Percentiles rank a stretch among this genome's conserved stretches.
These are phyloP conservation scores for Camponotus vicinus DNA, from an alignment of 1,140 invertebrate genomes.

Conservation along the genomic window DNA sequence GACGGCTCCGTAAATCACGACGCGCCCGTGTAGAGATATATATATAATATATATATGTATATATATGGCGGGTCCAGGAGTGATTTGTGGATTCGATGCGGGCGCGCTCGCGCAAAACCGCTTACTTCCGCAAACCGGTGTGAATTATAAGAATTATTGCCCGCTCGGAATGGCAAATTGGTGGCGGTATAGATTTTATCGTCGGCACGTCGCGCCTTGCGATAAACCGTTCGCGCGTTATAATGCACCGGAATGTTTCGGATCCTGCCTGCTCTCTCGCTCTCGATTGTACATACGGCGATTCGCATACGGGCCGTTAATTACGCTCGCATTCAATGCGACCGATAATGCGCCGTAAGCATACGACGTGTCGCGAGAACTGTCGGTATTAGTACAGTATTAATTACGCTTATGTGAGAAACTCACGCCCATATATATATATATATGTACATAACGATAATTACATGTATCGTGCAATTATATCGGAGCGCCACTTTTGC, in stretches of 20 bases:
- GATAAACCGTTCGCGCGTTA: slow-evolving; percentile 25
- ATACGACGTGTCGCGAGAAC: slow-evolving; percentile 52
- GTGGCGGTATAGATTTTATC: slow-evolving; percentile 71
- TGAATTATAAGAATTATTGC: slow-evolving; percentile 75
- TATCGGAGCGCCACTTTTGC: slow-evolving; percentile 2
- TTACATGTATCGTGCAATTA: slow-evolving; percentile 41
- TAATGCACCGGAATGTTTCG: slow-evolving; percentile 57
- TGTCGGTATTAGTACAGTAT: slow-evolving; percentile 53
- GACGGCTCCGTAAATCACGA: slow-evolving; percentile 68
- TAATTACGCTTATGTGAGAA: slow-evolving; percentile 49
- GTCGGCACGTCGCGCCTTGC: slow-evolving; percentile 54
- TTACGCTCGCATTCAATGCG: slow-evolving; percentile 67
- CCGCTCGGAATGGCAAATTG: slow-evolving; percentile 69
- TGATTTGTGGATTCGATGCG: slow-evolving; percentile 72
- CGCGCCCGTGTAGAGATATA: neutral
- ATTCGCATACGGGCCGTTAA: slow-evolving; percentile 66
- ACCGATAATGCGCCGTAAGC: slow-evolving; percentile 69
- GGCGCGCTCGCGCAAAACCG: slow-evolving; percentile 66
- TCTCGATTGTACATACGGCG: slow-evolving; percentile 25
- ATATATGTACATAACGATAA: slow-evolving; percentile 31
- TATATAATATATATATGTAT: slow-evolving; percentile 28
- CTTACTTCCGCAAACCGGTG: slow-evolving; percentile 72
- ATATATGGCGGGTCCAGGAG: slow-evolving; percentile 8
- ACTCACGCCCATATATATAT: neutral
- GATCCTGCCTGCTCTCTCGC: slow-evolving; percentile 13